Percentiles rank a stretch among this genome's conserved stretches.
Conservation (phyloP, 2,113 vertebrate species). For the cattle (Bos taurus) region DNA sequence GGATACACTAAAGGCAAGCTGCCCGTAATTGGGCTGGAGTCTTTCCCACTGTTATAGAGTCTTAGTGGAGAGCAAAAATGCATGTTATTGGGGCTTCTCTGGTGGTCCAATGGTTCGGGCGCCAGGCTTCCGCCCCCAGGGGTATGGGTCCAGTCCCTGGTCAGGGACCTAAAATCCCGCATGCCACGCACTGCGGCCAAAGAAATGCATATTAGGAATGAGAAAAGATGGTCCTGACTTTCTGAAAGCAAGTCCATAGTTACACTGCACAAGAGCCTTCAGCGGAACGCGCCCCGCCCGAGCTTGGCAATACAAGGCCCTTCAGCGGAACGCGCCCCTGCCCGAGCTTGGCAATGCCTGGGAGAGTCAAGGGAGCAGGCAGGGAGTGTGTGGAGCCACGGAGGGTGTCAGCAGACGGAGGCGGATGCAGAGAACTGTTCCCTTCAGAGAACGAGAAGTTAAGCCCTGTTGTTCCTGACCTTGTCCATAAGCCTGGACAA, state of each 20-base stretch:
- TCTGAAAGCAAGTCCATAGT: background rate
- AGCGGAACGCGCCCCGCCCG: background rate
- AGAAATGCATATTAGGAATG: background rate
- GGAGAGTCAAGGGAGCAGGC: background rate
- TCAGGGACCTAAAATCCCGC: background rate
- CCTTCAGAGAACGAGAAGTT: background rate
- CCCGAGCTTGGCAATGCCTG: background rate
- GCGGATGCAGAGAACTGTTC: background rate
- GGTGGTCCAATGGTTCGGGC: background rate
- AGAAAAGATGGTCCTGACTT: slow-evolving; percentile 2
- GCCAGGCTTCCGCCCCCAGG: background rate
- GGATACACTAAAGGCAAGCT: background rate
- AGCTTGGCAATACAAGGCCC: background rate
- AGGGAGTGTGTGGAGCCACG: accelerated
- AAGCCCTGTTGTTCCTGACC: background rate
- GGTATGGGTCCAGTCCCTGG: background rate
- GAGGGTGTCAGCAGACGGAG: background rate
- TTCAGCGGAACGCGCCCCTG: background rate
- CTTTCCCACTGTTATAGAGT: background rate
- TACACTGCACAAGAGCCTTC: background rate
- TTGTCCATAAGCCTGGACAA: background rate
- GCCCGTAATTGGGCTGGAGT: background rate
- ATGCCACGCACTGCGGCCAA: accelerated
- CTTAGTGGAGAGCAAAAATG: background rate
- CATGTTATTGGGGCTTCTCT: background rate